Conservation (phyloP, 1,140 invertebrate genomes). For the Pseudomyrmex sp. region DNA sequence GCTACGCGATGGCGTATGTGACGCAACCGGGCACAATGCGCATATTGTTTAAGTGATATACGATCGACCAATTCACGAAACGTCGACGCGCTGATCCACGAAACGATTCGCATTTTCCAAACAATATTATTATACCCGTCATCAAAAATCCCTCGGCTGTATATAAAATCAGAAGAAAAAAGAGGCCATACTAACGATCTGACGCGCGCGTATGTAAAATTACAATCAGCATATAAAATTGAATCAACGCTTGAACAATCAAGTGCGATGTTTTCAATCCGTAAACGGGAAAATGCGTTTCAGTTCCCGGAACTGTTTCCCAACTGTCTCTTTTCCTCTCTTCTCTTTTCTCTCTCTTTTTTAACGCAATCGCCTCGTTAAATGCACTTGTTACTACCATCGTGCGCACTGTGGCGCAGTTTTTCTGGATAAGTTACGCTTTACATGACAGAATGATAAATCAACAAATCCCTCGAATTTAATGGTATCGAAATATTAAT, state of each 20-base stretch:
- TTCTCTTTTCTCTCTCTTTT: background rate
- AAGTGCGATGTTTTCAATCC: slow-evolving; percentile 50
- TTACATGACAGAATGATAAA: slow-evolving; percentile 5
- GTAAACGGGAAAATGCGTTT: slow-evolving; percentile 50
- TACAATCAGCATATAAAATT: slow-evolving; percentile 57
- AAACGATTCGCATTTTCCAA: slow-evolving; percentile 48
- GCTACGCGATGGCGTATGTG: slow-evolving; percentile 20
- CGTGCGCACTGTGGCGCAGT: background rate
- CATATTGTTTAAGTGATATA: slow-evolving; percentile 70
- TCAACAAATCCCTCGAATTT: slow-evolving; percentile 13
- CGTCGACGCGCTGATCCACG: slow-evolving; percentile 57
- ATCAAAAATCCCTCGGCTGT: background rate
- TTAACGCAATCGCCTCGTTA: slow-evolving; percentile 50
- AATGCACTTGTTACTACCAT: slow-evolving; percentile 33
- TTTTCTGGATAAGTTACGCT: slow-evolving; percentile 15
- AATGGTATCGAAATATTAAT: slow-evolving; percentile 29
- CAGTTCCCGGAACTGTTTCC: slow-evolving; percentile 9
- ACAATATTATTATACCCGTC: slow-evolving; percentile 48
- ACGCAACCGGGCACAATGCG: slow-evolving; percentile 60
- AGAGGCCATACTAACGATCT: slow-evolving; percentile 39
- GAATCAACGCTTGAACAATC: slow-evolving; percentile 52
- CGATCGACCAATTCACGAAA: slow-evolving; percentile 62
- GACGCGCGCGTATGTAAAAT: slow-evolving; percentile 29
- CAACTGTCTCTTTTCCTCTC: background rate
- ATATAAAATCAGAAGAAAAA: background rate